A percentile compares a stretch with the other conserved stretches of the same genome.
phyloP scores from a whole-genome alignment of 1,140 invertebrate species.

The Planococcus citri region DNA sequence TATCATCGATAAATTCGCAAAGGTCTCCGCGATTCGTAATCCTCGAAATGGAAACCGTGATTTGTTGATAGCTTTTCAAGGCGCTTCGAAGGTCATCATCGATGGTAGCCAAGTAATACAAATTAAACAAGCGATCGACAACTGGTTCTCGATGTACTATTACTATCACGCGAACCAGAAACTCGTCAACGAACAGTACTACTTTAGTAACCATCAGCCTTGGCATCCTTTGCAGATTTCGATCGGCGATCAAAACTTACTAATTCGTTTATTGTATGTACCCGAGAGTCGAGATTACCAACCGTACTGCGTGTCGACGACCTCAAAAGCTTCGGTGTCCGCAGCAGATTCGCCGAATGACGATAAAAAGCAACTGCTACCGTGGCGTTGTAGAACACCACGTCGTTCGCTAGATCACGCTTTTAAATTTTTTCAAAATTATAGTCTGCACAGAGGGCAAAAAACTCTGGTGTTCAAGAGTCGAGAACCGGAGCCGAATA shows the following conservation, averaged over 20 bases:
- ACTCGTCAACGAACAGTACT: neutral
- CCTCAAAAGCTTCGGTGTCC: too few species aligned
- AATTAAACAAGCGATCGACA: neutral
- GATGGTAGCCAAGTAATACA: neutral
- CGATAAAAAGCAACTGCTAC: neutral
- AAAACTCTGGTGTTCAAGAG: neutral
- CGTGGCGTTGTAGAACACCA: neutral
- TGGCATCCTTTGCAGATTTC: neutral
- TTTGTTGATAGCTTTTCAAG: neutral
- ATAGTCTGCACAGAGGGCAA: neutral
- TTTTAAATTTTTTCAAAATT: neutral
- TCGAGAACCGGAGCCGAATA: neutral
- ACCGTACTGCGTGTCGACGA: neutral
- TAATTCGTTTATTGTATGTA: neutral
- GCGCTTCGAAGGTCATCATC: neutral
- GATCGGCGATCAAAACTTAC: neutral
- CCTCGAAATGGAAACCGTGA: too few species aligned
- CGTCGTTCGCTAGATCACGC: neutral
- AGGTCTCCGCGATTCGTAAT: neutral
- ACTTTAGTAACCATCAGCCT: neutral
- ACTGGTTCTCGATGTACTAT: conserved; percentile 7
- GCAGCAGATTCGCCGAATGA: neutral
- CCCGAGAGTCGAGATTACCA: neutral
- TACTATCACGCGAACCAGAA: neutral
- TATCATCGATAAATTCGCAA: neutral